These are phyloP conservation scores for Silurus glanis DNA, from an alignment of 2,113 vertebrate species.

Conservation along the genomic window DNA sequence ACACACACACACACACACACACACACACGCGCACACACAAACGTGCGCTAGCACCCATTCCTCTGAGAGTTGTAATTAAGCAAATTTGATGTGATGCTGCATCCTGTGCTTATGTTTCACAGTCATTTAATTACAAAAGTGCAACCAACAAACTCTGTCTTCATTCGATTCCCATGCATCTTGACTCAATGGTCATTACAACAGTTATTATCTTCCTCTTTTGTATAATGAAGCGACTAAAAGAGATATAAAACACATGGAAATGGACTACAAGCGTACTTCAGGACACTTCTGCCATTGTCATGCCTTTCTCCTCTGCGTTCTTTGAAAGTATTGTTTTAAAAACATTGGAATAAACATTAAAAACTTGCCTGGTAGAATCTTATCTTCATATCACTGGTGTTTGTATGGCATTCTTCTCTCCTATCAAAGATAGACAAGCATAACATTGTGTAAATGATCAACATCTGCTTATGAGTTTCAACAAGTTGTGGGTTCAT, in stretches of 20 bases:
- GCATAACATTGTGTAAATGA: slow-evolving; percentile 24
- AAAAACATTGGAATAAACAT: slow-evolving; percentile 60
- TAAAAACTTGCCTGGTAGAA: slow-evolving; percentile 55
- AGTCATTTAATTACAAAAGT: background rate
- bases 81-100: background rate
- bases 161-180: slow-evolving; percentile 10
- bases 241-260: background rate
- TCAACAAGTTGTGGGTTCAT: background rate
- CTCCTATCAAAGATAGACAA: slow-evolving; percentile 1
- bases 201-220: background rate
- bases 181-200: slow-evolving; percentile 13
- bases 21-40: slow-evolving; percentile 6
- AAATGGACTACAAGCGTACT: background rate
- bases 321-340: slow-evolving; percentile 50
- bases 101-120: slow-evolving; percentile 12
- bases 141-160: background rate
- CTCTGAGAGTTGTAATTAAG: slow-evolving; percentile 37
- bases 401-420: slow-evolving; percentile 41
- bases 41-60: background rate
- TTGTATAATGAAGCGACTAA: background rate
- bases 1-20: background rate
- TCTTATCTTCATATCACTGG: slow-evolving; percentile 51
- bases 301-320: background rate
- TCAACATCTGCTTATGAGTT: slow-evolving; percentile 7
- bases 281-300: slow-evolving; percentile 19